Percentiles rank a stretch among this genome's conserved stretches.
These are phyloP conservation scores for Drosophila fulvimacula DNA, from an alignment of 2,888 invertebrate genomes.

Conservation along the genomic window DNA sequence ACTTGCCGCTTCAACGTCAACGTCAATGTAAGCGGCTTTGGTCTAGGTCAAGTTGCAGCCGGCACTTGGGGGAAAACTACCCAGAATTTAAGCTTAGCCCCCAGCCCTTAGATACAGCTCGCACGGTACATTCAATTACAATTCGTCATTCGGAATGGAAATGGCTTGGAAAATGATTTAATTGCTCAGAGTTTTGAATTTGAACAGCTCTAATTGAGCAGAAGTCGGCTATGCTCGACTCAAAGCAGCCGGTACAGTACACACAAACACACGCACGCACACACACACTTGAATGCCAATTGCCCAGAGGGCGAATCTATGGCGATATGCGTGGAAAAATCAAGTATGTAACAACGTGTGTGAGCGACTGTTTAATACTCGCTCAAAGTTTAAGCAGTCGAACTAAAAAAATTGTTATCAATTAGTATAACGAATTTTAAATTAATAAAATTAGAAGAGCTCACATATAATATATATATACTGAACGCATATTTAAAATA, in stretches of 20 bases:
- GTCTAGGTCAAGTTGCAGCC: conserved; percentile 73
- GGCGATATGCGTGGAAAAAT: conserved; percentile 61
- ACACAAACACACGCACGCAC: neutral
- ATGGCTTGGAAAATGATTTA: conserved; percentile 78
- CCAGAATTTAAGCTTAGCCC: conserved; percentile 30
- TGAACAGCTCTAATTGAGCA: conserved; percentile 75
- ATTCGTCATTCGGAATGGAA: conserved; percentile 60
- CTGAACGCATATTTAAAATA: no score
- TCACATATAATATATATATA: no score
- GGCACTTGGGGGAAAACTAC: conserved; percentile 24
- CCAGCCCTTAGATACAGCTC: conserved; percentile 2
- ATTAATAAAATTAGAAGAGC: no score
- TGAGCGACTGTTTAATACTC: neutral
- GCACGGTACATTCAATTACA: conserved; percentile 47
- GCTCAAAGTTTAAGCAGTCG: no score
- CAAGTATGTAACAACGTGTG: neutral
- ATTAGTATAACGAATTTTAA: no score
- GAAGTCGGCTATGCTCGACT: conserved; percentile 36
- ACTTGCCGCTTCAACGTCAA: conserved; percentile 36
- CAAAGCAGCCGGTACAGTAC: neutral
- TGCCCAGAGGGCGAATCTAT: conserved; percentile 33
- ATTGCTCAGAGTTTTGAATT: conserved; percentile 64
- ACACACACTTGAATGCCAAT: neutral
- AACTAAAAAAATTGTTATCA: no score
- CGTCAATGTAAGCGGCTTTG: conserved; percentile 77